Percentiles rank a stretch among this genome's conserved stretches.
phyloP scores from a whole-genome alignment of 2,113 vertebrate species.

The Salminus brasiliensis region DNA sequence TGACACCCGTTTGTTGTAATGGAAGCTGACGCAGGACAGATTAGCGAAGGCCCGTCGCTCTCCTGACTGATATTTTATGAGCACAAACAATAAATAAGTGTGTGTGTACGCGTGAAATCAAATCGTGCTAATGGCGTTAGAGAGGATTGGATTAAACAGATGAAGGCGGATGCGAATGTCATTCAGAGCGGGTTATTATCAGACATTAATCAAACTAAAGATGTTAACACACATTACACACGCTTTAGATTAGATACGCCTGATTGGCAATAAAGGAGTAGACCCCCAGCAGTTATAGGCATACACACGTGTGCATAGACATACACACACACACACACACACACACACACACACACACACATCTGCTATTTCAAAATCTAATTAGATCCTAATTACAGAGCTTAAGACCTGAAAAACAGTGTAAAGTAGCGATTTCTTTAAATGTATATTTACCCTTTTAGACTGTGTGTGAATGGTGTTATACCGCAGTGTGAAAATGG shows the following conservation, averaged over 20 bases:
- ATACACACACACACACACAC: constrained; percentile 10
- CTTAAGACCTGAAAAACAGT: constrained; percentile 14
- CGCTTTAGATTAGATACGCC: constrained; percentile 55
- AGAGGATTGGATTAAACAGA: constrained; percentile 57
- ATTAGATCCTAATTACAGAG: constrained; percentile 61
- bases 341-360: not conserved
- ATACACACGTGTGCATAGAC: too few relatives aligned
- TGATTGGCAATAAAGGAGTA: constrained; percentile 62
- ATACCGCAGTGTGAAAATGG: not conserved
- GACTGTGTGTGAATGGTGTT: not conserved
- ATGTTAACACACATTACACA: constrained; percentile 59
- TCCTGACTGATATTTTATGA: constrained; percentile 59
- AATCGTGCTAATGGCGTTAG: constrained; percentile 65
- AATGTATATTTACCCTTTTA: constrained; percentile 1
- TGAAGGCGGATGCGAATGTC: constrained; percentile 56
- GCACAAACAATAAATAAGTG: constrained; percentile 65
- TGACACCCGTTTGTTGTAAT: constrained; percentile 32
- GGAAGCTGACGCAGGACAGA: constrained; percentile 50
- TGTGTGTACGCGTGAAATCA: constrained; percentile 52
- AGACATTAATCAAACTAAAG: constrained; percentile 61
- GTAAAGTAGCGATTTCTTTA: constrained; percentile 30
- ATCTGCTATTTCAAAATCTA: constrained; percentile 13
- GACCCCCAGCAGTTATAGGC: constrained; percentile 53
- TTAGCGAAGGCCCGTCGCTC: constrained; percentile 29
- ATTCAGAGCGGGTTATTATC: constrained; percentile 65